Base-by-base conservation (phyloP, 2,888 invertebrate genomes). In the Microctonus brassicae region DNA sequence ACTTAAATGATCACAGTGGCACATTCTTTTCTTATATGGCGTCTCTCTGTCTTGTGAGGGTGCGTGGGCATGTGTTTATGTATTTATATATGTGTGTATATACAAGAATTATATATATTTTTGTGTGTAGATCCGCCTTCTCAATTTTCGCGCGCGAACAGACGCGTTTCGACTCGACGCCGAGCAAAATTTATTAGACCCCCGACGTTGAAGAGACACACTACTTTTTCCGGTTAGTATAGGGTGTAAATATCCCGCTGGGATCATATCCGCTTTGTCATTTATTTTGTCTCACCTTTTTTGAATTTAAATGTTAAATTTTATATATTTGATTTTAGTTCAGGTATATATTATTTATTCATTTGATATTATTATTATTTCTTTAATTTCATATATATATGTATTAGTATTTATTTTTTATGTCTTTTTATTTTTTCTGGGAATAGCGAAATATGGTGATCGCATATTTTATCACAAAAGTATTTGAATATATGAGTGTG, bases 211-310 rank as follows among this genome's bases (percentile, higher is more conserved):
- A 52, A 69, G 62, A 57, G 69, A 69, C 55, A 69, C 55, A 62
- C 57, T 57, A 57, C 63, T 42, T 58, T 58, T 58, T 13, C 33
- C 47, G 17, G 58, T 34, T 7, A 10, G 58, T 20, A 53, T 61
- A 42, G 69, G 53, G 69, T 62, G 69, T 69, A 61, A 69, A 69
- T 69, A 61, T 69, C 61, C 69, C 69, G 69, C 69, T 61, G 69
- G 61, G 69, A 69, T 69, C 69, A 69, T 62, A 69, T 69, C 69
- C 69, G 62, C 34, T 62, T 69, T 53, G 61, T 69, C 62, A 62
- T 69, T 69, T 69, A 61, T 61, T 69, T 62, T 33, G 26, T 33
- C 29, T 57, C 65, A 34, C 34, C 53, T 62, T 55, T 55, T 55
- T 42, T 69, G 47, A 17, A 47, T 47, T 47, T 47, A n/a, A n/a